These are phyloP conservation scores for Tetraodon nigroviridis DNA, from an alignment of 2,113 vertebrate species.

Conservation along the genomic window DNA sequence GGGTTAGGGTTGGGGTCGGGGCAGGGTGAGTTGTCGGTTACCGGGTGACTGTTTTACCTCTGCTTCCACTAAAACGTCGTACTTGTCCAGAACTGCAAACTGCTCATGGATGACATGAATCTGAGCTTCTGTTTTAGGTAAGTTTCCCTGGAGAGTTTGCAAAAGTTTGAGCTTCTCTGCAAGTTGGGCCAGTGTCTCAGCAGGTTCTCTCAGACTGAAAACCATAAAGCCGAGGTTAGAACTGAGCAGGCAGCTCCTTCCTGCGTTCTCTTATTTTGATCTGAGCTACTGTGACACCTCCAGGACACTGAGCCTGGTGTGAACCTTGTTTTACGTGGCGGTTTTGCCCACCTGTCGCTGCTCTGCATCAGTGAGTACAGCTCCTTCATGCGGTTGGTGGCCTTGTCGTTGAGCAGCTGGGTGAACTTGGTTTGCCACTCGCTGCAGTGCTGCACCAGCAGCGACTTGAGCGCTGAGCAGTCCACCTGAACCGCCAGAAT, in stretches of 20 bases:
- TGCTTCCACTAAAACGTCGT: slow-evolving; percentile 77
- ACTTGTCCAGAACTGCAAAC: slow-evolving; percentile 84
- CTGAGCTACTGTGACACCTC: no score
- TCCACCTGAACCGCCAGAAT: slow-evolving; percentile 54
- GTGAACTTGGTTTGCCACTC: slow-evolving; percentile 61
- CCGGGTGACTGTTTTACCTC: slow-evolving; percentile 62
- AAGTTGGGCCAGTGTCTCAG: slow-evolving; percentile 79
- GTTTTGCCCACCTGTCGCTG: slow-evolving; percentile 39
- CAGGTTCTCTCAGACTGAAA: slow-evolving; percentile 72
- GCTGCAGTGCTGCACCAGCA: slow-evolving; percentile 54
- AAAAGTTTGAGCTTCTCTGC: slow-evolving; percentile 74
- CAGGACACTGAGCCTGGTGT: no score
- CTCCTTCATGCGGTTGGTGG: slow-evolving; percentile 32
- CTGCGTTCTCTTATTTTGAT: no score
- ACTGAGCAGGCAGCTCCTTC: no score
- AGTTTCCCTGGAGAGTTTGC: slow-evolving; percentile 73
- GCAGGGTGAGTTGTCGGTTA: neutral
- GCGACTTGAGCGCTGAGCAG: slow-evolving; percentile 56
- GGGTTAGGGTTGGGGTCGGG: no score
- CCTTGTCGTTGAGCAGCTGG: slow-evolving; percentile 45
- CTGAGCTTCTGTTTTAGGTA: slow-evolving; percentile 72
- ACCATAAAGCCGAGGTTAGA: neutral
- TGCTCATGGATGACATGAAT: slow-evolving; percentile 84
- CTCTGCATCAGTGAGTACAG: slow-evolving; percentile 36
- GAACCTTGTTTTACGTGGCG: neutral